Conservation (phyloP, 2,797 vertebrate species). For the Poecile montanus region DNA sequence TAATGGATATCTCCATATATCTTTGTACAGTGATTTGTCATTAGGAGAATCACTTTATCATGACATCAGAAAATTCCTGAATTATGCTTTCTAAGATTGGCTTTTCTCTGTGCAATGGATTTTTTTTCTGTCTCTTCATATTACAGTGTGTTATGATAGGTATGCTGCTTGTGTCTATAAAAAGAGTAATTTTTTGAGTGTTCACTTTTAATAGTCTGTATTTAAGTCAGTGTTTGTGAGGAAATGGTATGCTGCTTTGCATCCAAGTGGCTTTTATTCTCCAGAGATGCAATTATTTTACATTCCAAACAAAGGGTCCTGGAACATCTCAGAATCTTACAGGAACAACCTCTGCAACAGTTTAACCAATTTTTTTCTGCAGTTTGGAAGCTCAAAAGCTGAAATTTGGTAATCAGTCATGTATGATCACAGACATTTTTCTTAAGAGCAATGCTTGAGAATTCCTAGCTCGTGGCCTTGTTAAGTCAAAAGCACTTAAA, state of each 20-base stretch:
- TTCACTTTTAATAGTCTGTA: not conserved
- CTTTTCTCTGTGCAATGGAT: not conserved
- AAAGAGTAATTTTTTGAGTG: not conserved
- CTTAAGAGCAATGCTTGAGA: not conserved
- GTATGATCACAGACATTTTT: not conserved
- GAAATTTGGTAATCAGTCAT: not conserved
- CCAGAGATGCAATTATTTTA: not conserved
- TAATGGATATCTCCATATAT: not conserved
- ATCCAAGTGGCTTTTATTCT: not conserved
- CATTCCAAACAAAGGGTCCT: not conserved
- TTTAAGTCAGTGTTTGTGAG: not conserved
- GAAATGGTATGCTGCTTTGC: not conserved
- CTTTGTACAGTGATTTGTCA: not conserved
- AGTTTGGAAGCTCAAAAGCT: not conserved
- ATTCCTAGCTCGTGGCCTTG: not conserved
- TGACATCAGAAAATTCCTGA: constrained; percentile 5
- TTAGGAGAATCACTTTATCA: not conserved
- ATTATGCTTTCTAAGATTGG: not conserved
- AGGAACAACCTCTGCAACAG: not conserved
- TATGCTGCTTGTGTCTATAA: not conserved
- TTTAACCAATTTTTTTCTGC: not conserved
- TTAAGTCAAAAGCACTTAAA: constrained; percentile 39
- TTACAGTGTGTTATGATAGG: not conserved
- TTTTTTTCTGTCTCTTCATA: not conserved
- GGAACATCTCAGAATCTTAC: not conserved